A percentile compares a stretch with the other conserved stretches of the same genome.
These are phyloP conservation scores for Nephotettix cincticeps DNA, from an alignment of 1,140 invertebrate species.

Conservation along the genomic window DNA sequence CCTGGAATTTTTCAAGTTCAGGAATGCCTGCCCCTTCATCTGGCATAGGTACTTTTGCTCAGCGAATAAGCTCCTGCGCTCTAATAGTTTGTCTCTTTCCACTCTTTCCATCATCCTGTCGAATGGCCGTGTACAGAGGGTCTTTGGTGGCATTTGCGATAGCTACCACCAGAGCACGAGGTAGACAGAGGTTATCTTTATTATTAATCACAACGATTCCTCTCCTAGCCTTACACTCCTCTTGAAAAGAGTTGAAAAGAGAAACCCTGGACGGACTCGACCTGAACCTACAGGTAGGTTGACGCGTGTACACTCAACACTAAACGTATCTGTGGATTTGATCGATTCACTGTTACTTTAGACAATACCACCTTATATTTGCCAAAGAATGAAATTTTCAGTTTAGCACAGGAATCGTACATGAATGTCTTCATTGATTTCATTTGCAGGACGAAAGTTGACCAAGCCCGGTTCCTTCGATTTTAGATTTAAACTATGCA, in stretches of 20 bases:
- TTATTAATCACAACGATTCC: conserved; percentile 18
- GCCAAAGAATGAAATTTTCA: too few relatives aligned
- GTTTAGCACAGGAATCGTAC: too few relatives aligned
- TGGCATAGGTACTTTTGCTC: neutral
- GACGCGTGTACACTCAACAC: neutral
- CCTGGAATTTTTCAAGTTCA: conserved; percentile 14
- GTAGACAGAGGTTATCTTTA: conserved; percentile 5
- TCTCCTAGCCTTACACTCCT: neutral
- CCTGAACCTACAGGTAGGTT: neutral
- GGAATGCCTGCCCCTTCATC: neutral
- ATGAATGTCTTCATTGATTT: neutral
- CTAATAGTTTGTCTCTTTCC: neutral
- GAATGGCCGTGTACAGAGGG: neutral
- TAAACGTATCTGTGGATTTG: neutral
- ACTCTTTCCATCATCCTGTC: neutral
- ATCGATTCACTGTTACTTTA: neutral
- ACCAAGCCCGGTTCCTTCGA: neutral
- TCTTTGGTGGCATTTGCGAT: conserved; percentile 8
- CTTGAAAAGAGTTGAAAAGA: neutral
- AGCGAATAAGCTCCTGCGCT: neutral
- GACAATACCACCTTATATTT: neutral
- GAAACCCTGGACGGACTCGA: neutral
- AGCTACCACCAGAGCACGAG: too few relatives aligned
- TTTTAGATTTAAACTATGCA: neutral
- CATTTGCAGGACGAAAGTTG: neutral